Conservation (phyloP, 1,140 invertebrate genomes). For the Drosophila lowei region DNA sequence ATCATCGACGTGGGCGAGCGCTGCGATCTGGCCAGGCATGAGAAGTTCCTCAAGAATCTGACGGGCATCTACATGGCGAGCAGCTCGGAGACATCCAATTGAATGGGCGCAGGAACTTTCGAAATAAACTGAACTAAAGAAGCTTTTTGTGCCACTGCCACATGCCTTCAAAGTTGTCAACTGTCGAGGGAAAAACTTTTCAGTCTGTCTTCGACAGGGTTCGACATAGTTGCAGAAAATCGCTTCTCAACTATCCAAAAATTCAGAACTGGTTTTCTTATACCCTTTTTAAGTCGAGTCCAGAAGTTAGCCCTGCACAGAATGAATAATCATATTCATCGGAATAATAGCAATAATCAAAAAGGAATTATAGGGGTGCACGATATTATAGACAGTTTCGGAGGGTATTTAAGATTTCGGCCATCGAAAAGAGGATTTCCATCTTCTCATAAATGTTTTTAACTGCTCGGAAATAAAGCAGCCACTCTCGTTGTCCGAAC, state of each 20-base stretch:
- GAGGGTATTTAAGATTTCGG: too few species aligned
- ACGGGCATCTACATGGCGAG: slow-evolving; percentile 21
- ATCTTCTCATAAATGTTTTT: too few species aligned
- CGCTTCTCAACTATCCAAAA: slow-evolving; percentile 45
- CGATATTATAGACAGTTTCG: too few species aligned
- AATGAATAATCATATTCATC: too few species aligned
- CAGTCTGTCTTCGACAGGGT: slow-evolving; percentile 34
- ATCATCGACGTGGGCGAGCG: slow-evolving; percentile 25
- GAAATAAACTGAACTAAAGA: too few species aligned
- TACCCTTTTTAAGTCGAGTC: slow-evolving; percentile 18
- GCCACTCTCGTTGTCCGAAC: slow-evolving; percentile 26
- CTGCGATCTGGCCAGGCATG: slow-evolving; percentile 19
- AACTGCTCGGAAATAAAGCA: too few species aligned
- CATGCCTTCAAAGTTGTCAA: too few species aligned
- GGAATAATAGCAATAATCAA: too few species aligned
- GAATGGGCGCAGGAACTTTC: slow-evolving; percentile 21
- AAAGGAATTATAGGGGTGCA: too few species aligned
- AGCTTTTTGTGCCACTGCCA: too few species aligned
- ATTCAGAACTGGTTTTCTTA: slow-evolving; percentile 10
- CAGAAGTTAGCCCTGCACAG: slow-evolving; percentile 9
- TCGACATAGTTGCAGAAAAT: slow-evolving; percentile 47
- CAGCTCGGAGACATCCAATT: not conserved
- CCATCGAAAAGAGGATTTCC: too few species aligned
- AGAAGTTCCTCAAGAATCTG: slow-evolving; percentile 35
- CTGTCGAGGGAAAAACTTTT: too few species aligned